phyloP scores from a whole-genome alignment of 2,113 vertebrate species.

The Psilopsiagon aurifrons region DNA sequence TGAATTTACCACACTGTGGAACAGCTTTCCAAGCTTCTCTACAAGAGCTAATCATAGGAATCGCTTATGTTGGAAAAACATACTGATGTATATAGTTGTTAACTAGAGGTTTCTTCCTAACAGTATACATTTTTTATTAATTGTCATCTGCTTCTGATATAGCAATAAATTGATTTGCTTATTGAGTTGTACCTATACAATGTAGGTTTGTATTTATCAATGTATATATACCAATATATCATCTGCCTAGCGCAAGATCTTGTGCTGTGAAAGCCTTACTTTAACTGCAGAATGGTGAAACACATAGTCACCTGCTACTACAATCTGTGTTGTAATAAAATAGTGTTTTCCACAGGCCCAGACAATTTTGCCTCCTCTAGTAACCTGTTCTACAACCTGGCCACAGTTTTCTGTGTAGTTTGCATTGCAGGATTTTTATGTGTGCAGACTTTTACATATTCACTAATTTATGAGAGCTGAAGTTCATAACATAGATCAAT shows the following conservation, averaged over 20 bases:
- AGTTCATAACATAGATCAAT: not conserved
- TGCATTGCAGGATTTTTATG: not conserved
- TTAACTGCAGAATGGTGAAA: not conserved
- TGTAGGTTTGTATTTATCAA: too few species aligned
- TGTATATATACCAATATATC: not conserved
- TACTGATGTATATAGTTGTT: not conserved
- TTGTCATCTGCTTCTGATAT: not conserved
- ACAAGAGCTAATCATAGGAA: not conserved
- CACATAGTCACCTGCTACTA: not conserved
- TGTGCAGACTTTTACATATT: not conserved
- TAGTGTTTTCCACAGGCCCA: not conserved
- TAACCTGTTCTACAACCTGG: not conserved
- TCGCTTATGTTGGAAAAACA: not conserved
- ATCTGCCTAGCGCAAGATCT: not conserved
- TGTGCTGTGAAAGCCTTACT: not conserved
- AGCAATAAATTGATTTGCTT: not conserved
- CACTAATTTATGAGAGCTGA: not conserved
- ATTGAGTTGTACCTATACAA: not conserved
- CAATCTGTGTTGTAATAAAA: not conserved
- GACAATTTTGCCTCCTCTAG: not conserved
- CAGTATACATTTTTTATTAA: not conserved
- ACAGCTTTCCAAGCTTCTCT: not conserved
- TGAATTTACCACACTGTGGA: not conserved
- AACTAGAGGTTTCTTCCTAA: not conserved
- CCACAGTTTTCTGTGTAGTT: not conserved